Evolutionary conservation across 1,140 invertebrate species (phyloP), one percentile per base, ranked within the genome.

Genomic region (Protaetia brevitarsis): DNA sequence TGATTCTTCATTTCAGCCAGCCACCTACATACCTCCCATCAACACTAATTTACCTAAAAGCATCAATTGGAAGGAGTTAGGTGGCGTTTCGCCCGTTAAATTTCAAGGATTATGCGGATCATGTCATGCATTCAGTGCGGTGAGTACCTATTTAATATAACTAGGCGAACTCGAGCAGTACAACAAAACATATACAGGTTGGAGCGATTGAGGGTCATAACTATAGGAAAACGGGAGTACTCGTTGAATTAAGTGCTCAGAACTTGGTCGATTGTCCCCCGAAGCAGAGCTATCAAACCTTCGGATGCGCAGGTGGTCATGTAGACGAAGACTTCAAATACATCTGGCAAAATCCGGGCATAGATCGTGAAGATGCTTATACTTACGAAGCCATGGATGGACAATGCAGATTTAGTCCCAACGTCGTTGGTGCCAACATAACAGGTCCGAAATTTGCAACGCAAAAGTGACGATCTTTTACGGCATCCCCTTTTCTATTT

Each of bases 181-280:
- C n/a, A n/a, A n/a, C n/a, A n/a, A n/a, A n/a, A n/a, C n/a, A n/a
- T 34, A 34, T 51, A 13, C 21, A 51, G 41, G 16, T 19, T 6
- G 92, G 91, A 0, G 84, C 92, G 1, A 79, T 95, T 26, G 93
- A 95, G 78, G 91, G 90, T 2, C 90, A 92, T 70, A 77, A 87
- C 37, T 89, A 88, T 72, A 83, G 88, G 11, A 86, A 85, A 72
- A 88, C 86, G 19, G 88, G 88, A 27, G 81, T 84, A 62, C 78
- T 94, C 36, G 80, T 89, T 0, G 86, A 88, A 28, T 82, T 87
- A 0, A 87, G 85, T 26, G 84, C 86, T 41, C 87, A 88, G 70
- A 84, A 87, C 41, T 73, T 88, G 0, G 77, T 88, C 0, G 87
- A 88, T 72, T 88, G 87, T 56, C 82, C 83, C 64, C 1, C 16